Evolutionary conservation across 2,888 invertebrate species (phyloP).

Genomic region (Trichogramma evanescens): DNA sequence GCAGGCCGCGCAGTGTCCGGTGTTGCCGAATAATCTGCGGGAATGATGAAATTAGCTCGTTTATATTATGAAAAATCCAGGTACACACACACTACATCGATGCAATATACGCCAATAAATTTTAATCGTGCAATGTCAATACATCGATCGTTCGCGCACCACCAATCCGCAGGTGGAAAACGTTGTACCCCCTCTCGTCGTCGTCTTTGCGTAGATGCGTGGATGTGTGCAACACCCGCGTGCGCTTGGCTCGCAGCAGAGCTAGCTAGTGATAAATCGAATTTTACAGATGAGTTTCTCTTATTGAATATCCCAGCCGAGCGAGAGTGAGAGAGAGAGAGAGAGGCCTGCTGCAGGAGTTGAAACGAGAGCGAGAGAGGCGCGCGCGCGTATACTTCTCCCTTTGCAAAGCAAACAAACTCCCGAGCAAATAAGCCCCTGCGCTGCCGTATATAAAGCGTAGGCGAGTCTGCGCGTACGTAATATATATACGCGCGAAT

Average conservation of each 20-base stretch:
- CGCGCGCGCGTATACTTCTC: neutral
- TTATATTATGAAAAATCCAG: neutral
- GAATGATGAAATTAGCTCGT: neutral
- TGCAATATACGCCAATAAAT: neutral
- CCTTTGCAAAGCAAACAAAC: slow-evolving; percentile 27
- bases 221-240: too few relatives aligned
- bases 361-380: slow-evolving; percentile 24
- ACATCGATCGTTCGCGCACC: neutral
- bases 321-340: too few relatives aligned
- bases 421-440: slow-evolving; percentile 43
- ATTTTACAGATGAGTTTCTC: slow-evolving; percentile 46
- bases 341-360: slow-evolving; percentile 23
- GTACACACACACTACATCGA: neutral
- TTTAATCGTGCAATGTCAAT: neutral
- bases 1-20: slow-evolving; percentile 86
- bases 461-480: too few relatives aligned
- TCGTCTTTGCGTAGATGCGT: too few relatives aligned
- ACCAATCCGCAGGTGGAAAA: neutral
- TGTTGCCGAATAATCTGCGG: slow-evolving; percentile 78
- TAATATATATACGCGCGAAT: too few relatives aligned
- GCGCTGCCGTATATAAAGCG: slow-evolving; percentile 36
- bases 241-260: too few relatives aligned
- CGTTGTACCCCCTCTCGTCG: neutral
- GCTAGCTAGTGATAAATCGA: slow-evolving; percentile 35
- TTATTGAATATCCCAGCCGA: slow-evolving; percentile 39